phyloP scores from a whole-genome alignment of 2,888 invertebrate genomes.

The Tinea pellionella region DNA sequence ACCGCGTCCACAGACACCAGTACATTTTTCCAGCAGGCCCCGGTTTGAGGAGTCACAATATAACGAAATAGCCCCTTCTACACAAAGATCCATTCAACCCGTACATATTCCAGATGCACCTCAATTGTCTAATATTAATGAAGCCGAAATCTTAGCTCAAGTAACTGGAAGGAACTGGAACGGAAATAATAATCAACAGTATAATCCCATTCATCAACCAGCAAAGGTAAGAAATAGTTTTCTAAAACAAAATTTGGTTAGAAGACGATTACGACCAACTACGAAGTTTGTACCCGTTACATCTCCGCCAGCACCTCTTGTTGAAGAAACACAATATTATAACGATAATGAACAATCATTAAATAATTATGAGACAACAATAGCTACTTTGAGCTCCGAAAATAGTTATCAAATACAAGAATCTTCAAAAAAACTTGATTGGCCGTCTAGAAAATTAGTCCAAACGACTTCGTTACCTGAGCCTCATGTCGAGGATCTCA shows the following conservation, averaged over 20 bases:
- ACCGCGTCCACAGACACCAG: constrained; percentile 20
- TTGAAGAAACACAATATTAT: neutral
- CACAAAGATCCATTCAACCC: neutral
- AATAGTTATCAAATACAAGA: neutral
- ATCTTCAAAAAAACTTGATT: neutral
- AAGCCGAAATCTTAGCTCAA: neutral
- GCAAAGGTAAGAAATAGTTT: neutral
- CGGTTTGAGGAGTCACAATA: neutral
- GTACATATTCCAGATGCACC: constrained; percentile 1
- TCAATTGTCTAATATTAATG: neutral
- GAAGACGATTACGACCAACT: neutral
- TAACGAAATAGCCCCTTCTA: neutral
- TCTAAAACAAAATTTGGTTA: neutral
- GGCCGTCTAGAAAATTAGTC: neutral
- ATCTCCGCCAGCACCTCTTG: neutral
- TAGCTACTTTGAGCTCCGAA: too few relatives aligned
- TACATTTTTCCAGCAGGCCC: neutral
- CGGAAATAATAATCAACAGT: neutral
- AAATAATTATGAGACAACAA: too few relatives aligned
- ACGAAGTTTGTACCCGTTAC: neutral
- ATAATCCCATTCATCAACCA: too few relatives aligned
- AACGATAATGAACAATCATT: neutral
- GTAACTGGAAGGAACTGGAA: neutral
- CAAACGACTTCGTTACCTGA: neutral
- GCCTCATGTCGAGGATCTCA: neutral